phyloP scores from a whole-genome alignment of 2,113 vertebrate genomes.

The Mionectes macconnelli region DNA sequence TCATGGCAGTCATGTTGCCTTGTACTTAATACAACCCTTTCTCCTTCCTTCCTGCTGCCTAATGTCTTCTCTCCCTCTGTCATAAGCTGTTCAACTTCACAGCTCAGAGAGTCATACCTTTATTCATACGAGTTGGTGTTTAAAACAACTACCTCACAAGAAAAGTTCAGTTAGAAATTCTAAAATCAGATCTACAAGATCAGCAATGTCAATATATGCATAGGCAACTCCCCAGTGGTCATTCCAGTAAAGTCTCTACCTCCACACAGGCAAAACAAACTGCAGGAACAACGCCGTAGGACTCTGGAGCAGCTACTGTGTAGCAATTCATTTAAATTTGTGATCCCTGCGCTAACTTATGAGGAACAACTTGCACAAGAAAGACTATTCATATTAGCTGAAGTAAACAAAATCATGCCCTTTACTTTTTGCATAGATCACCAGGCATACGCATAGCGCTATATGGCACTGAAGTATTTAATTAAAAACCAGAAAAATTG shows the following conservation, averaged over 20 bases:
- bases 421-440: neutral
- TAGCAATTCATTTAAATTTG: neutral
- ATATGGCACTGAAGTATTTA: neutral
- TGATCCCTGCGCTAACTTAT: rapidly evolving
- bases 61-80: neutral
- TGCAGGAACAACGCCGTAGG: neutral
- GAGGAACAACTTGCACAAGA: neutral
- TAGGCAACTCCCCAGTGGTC: neutral
- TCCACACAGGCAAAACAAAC: neutral
- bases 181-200: neutral
- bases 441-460: neutral
- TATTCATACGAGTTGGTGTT: neutral
- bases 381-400: neutral
- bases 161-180: neutral
- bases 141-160: neutral
- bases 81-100: neutral
- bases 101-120: neutral
- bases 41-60: neutral
- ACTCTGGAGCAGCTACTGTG: neutral
- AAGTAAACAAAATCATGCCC: neutral
- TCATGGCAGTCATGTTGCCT: neutral
- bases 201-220: neutral
- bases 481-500: neutral
- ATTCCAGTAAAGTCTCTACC: neutral
- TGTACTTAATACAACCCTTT: neutral